Conservation (phyloP, 2,888 invertebrate genomes). For the Vandiemenella viatica region DNA sequence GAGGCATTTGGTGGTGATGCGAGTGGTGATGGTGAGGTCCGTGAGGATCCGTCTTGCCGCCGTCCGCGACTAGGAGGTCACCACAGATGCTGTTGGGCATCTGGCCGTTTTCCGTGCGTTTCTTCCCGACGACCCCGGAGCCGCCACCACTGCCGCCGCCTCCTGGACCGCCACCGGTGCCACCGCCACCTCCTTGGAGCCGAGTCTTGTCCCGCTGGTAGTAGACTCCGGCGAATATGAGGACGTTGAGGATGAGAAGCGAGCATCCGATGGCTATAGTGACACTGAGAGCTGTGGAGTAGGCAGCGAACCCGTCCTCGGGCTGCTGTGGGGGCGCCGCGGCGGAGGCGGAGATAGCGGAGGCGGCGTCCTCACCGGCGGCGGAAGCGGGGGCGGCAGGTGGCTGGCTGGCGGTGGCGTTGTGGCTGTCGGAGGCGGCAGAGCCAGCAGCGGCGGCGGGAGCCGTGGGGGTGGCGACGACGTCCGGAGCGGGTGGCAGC, state of each 20-base stretch:
- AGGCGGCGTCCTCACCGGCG: constrained; percentile 27
- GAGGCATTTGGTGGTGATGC: constrained; percentile 63
- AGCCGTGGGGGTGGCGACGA: constrained; percentile 20
- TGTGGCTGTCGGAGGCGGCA: not conserved
- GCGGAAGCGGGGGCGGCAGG: not conserved
- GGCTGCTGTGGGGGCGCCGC: constrained; percentile 15
- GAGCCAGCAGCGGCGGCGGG: constrained; percentile 16
- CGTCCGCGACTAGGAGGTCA: constrained; percentile 34
- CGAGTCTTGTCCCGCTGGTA: constrained; percentile 79
- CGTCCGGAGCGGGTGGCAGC: constrained; percentile 19
- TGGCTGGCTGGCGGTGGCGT: not conserved
- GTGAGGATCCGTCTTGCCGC: constrained; percentile 27
- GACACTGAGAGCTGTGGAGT: constrained; percentile 79
- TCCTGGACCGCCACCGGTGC: constrained; percentile 37
- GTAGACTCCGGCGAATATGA: constrained; percentile 89
- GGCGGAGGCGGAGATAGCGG: constrained; percentile 15
- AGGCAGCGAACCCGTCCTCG: constrained; percentile 77
- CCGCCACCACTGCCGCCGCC: constrained; percentile 24
- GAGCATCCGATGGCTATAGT: constrained; percentile 92
- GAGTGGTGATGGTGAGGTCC: constrained; percentile 42
- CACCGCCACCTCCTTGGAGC: constrained; percentile 38
- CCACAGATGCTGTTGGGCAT: constrained; percentile 81
- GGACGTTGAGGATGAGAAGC: constrained; percentile 74
- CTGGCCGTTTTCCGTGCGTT: constrained; percentile 68
- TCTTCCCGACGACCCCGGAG: constrained; percentile 28